A percentile compares a stretch with the other conserved stretches of the same genome.
phyloP scores from a whole-genome alignment of 2,888 invertebrate species.

The Conchocele bisecta region DNA sequence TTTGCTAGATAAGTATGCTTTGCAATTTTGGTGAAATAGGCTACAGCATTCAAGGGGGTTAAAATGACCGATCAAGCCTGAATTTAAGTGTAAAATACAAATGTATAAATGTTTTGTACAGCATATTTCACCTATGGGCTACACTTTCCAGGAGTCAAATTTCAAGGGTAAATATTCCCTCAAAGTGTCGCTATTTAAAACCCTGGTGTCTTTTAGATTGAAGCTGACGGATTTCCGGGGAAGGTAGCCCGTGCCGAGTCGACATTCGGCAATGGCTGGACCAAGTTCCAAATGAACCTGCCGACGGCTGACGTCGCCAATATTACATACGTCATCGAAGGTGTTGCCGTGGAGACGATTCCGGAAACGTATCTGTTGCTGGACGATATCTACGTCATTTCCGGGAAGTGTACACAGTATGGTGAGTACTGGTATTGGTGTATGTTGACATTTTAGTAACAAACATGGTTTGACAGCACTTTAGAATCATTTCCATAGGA shows the following conservation, averaged over 20 bases:
- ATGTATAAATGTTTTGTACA: too few species aligned
- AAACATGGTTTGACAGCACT: background rate
- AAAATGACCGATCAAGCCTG: too few species aligned
- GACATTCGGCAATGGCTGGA: conserved; percentile 62
- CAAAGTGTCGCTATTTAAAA: too few species aligned
- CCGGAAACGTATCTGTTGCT: conserved; percentile 62
- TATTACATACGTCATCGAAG: conserved; percentile 63
- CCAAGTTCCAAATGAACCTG: conserved; percentile 63
- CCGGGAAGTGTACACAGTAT: conserved; percentile 65
- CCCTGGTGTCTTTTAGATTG: conserved; percentile 29
- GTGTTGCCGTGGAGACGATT: conserved; percentile 25
- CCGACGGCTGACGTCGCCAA: conserved; percentile 46
- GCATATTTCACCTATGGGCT: too few species aligned
- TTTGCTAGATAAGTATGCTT: too few species aligned
- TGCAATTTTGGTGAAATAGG: too few species aligned
- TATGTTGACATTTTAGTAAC: background rate
- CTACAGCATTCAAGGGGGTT: too few species aligned
- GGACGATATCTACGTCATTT: conserved; percentile 68
- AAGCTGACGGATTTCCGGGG: conserved; percentile 11
- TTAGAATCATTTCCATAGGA: too few species aligned
- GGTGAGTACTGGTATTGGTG: conserved; percentile 55
- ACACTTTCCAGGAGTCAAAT: too few species aligned
- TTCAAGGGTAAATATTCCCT: too few species aligned
- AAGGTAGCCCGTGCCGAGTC: conserved; percentile 17
- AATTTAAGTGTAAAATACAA: too few species aligned